Evolutionary conservation across 1,140 invertebrate species (phyloP).

Genomic region (Luehdorfia chinensis): DNA sequence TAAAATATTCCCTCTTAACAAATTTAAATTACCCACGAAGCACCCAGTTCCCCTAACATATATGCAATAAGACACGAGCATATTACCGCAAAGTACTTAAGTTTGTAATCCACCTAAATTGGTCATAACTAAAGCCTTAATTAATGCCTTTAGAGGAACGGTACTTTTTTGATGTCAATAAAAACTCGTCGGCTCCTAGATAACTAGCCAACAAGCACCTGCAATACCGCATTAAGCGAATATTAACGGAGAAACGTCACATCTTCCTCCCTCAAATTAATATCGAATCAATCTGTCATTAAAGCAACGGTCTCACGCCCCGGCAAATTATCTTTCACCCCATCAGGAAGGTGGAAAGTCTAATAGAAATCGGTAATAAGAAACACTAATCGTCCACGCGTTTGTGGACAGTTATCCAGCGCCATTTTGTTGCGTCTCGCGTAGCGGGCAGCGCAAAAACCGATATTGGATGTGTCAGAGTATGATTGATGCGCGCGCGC

Average conservation of each 20-base stretch:
- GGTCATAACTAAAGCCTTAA: constrained; percentile 18
- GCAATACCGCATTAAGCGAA: constrained; percentile 48
- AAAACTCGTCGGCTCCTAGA: constrained; percentile 54
- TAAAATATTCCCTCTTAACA: no score
- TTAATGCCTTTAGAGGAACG: constrained; percentile 20
- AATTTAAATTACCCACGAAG: constrained; percentile 10
- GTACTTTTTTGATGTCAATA: constrained; percentile 30
- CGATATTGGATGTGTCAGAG: constrained; percentile 73
- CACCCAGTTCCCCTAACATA: constrained; percentile 7
- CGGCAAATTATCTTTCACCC: constrained; percentile 67
- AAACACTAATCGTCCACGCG: constrained; percentile 67
- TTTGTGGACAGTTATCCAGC: constrained; percentile 58
- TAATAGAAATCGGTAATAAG: constrained; percentile 74
- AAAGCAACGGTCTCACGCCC: constrained; percentile 69
- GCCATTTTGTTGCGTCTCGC: constrained; percentile 52
- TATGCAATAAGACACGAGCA: constrained; percentile 8
- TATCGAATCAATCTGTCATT: constrained; percentile 73
- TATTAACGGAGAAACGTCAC: constrained; percentile 47
- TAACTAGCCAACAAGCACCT: constrained; percentile 39
- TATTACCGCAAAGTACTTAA: constrained; percentile 9
- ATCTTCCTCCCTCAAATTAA: constrained; percentile 65
- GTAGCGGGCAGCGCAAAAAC: constrained; percentile 62
- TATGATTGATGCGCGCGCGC: constrained; percentile 64
- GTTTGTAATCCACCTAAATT: constrained; percentile 18
- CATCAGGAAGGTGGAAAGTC: constrained; percentile 68